These are phyloP conservation scores for Hirudinaria manillensis DNA, from an alignment of 2,888 invertebrate genomes.

Conservation along the genomic window DNA sequence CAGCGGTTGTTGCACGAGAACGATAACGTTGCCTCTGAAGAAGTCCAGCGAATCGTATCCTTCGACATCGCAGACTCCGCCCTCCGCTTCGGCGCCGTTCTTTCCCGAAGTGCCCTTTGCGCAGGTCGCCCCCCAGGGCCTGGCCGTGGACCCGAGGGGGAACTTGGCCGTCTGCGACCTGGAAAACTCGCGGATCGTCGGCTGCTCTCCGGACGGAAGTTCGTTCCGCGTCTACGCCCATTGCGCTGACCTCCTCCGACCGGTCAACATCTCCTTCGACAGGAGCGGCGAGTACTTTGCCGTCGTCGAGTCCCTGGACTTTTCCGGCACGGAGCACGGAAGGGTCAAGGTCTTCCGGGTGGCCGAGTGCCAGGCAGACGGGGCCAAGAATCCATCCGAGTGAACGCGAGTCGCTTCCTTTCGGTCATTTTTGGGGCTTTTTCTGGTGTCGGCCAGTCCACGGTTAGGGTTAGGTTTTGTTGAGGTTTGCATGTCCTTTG, in stretches of 20 bases:
- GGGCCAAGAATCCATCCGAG: too few relatives aligned
- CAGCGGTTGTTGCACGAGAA: conserved; percentile 32
- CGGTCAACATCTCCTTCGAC: background rate
- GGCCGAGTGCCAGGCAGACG: too few relatives aligned
- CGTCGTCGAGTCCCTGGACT: background rate
- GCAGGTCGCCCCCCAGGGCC: conserved; percentile 35
- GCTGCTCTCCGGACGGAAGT: conserved; percentile 37
- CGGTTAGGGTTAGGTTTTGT: too few relatives aligned
- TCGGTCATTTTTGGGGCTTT: too few relatives aligned
- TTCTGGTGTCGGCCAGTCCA: too few relatives aligned
- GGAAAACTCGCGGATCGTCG: conserved; percentile 38
- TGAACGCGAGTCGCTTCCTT: too few relatives aligned
- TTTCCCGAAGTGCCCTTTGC: background rate
- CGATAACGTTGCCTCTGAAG: conserved; percentile 27
- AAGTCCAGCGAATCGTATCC: conserved; percentile 23
- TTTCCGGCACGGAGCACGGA: background rate
- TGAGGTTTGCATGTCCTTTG: too few relatives aligned
- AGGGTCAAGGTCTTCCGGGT: background rate
- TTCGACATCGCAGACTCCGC: conserved; percentile 21
- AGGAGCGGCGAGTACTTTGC: background rate
- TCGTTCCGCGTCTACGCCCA: background rate
- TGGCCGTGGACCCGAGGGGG: conserved; percentile 35
- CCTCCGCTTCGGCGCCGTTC: background rate
- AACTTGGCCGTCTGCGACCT: conserved; percentile 37
- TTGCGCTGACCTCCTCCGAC: background rate